Evolutionary conservation across 2,888 invertebrate species (phyloP), one percentile per base, ranked within the genome.

Genomic region (Geotrupes spiniger): DNA sequence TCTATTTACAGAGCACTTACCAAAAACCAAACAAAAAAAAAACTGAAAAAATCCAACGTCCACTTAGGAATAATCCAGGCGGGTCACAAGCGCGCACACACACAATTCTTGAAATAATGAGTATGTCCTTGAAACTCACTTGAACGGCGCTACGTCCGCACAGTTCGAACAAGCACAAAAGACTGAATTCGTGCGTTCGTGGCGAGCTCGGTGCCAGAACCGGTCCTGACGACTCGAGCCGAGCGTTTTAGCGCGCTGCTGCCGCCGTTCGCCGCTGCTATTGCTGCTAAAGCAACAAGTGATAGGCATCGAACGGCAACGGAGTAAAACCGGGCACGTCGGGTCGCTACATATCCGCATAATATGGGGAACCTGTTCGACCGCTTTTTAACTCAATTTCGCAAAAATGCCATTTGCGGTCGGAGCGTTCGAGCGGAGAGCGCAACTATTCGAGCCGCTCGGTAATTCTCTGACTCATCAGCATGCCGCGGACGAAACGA

Each of bases 241-340:
- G 63, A 62, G 49, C 50, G 46, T 15, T 27, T 48, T 45, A 39
- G 42, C 36, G 45, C 38, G 46, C 49, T 50, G 51, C 54, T 52
- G 42, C 21, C 6, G 21, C n/a, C n/a, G n/a, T n/a, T 21, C 6
- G 21, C 21, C 6, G 21, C 21, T 21, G 21, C 21, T 21, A 21
- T 21, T 21, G 21, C 21, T 21, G 21, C 21, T 21, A 57, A 57
- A 59, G 66, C 66, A 66, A 66, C 66, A 66, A 66, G 66, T 66
- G 66, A 66, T 64, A 63, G 21, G 59, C 48, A 42, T 42, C 37
- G 41, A 25, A 21, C 38, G 36, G 48, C 41, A 36, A 49, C 46
- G 40, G 50, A 49, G 52, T 53, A 49, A 36, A 50, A 41, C 49
- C 46, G 39, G 37, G 42, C 48, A 28, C 36, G 39, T 42, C 50